A percentile compares a stretch with the other conserved stretches of the same genome.
Conservation (phyloP, 2,888 invertebrate species). For the Luffia ferchaultella region DNA sequence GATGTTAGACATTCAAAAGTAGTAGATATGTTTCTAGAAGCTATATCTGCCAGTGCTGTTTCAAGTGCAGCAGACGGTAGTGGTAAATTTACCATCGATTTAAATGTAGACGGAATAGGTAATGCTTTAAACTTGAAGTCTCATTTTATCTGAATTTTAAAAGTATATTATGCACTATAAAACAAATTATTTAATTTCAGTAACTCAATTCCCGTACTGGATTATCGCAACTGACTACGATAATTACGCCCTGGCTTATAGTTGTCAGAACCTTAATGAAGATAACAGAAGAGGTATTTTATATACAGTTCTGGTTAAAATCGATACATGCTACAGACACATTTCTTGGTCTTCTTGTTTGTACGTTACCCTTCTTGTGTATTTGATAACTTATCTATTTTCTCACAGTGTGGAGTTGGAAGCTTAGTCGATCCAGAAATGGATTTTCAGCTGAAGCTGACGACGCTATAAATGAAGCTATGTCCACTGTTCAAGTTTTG, state of each 20-base stretch:
- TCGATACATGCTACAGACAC: too few species aligned
- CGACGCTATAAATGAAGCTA: slow-evolving; percentile 25
- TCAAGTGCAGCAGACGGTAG: slow-evolving; percentile 33
- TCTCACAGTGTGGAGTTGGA: slow-evolving; percentile 46
- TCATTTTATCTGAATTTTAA: too few species aligned
- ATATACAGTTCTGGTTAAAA: too few species aligned
- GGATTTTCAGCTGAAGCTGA: slow-evolving; percentile 16
- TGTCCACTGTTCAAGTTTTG: slow-evolving; percentile 27
- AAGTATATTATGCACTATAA: too few species aligned
- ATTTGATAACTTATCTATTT: slow-evolving; percentile 1
- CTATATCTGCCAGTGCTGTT: slow-evolving; percentile 32
- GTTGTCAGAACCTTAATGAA: slow-evolving; percentile 22
- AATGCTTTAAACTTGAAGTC: slow-evolving; percentile 16
- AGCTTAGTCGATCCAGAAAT: slow-evolving; percentile 35
- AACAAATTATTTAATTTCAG: neutral
- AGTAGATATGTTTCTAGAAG: slow-evolving; percentile 14
- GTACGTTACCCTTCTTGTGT: too few species aligned
- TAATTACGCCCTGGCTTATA: slow-evolving; percentile 28
- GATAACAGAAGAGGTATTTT: slow-evolving; percentile 36
- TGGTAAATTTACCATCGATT: slow-evolving; percentile 32
- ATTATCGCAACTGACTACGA: slow-evolving; percentile 24
- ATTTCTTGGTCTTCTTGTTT: too few species aligned
- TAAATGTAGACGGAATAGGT: neutral
- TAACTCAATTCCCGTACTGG: neutral
- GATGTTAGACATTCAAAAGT: slow-evolving; percentile 19